phyloP scores from a whole-genome alignment of 2,888 invertebrate species.

The Stomorhina lunata region DNA sequence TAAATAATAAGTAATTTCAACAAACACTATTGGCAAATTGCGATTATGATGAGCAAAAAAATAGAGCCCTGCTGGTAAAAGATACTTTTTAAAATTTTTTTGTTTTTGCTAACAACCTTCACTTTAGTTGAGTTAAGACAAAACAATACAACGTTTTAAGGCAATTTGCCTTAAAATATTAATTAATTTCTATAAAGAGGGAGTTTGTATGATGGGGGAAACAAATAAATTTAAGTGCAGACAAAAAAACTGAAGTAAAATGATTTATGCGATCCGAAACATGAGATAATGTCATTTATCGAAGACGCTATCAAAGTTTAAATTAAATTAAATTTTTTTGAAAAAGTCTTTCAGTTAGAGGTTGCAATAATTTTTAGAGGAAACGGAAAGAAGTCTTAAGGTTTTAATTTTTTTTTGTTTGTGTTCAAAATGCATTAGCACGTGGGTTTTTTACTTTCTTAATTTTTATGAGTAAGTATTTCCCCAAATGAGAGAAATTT shows the following conservation, averaged over 20 bases:
- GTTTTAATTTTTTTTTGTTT: background rate
- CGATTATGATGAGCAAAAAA: conserved; percentile 13
- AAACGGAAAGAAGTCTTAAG: conserved; percentile 50
- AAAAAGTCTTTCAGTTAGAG: background rate
- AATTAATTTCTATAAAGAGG: conserved; percentile 46
- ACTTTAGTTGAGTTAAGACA: conserved; percentile 27
- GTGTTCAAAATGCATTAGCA: conserved; percentile 4
- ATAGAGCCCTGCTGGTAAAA: background rate
- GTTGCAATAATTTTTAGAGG: conserved; percentile 8
- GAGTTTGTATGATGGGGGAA: conserved; percentile 2
- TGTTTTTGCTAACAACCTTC: conserved; percentile 21
- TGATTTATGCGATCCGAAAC: conserved; percentile 56
- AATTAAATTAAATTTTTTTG: conserved; percentile 7
- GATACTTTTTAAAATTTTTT: background rate
- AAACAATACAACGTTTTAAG: conserved; percentile 27
- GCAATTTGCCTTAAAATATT: conserved; percentile 47
- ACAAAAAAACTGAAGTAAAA: background rate
- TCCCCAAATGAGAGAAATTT: background rate
- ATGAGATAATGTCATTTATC: conserved; percentile 58
- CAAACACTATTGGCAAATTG: conserved; percentile 29
- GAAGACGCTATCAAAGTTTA: background rate
- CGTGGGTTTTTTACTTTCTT: conserved; percentile 14
- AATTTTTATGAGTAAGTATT: background rate
- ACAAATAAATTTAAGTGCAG: background rate
- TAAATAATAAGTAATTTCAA: background rate